phyloP scores from a whole-genome alignment of 1,140 invertebrate genomes.

The Delia radicum region DNA sequence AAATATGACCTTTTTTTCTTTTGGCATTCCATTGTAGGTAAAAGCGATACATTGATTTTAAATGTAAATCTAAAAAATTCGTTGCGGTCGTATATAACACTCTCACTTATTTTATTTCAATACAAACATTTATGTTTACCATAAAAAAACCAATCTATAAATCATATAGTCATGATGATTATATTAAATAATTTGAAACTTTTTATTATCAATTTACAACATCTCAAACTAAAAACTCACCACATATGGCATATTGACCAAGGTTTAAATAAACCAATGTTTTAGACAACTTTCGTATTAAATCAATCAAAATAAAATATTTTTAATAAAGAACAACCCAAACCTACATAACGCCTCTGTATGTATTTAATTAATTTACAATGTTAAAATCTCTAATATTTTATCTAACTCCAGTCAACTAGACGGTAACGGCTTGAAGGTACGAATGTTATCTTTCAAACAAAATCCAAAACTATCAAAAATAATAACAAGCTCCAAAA shows the following conservation, averaged over 20 bases:
- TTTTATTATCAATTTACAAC: neutral
- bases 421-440: neutral
- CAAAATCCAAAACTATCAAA: neutral
- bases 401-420: neutral
- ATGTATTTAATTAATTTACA: neutral
- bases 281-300: neutral
- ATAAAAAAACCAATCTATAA: too few species aligned
- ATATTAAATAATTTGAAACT: too few species aligned
- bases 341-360: slow-evolving; percentile 21
- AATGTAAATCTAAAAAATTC: too few species aligned
- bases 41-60: too few species aligned
- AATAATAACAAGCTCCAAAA: neutral
- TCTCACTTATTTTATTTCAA: too few species aligned
- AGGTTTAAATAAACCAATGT: neutral
- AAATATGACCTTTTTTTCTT: too few species aligned
- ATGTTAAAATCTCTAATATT: neutral
- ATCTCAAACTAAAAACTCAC: neutral
- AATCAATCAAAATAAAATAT: slow-evolving; percentile 4
- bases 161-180: too few species aligned
- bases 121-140: too few species aligned
- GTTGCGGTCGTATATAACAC: too few species aligned
- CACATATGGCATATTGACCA: neutral
- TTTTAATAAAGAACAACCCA: neutral
- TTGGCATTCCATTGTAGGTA: too few species aligned
- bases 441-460: neutral